A percentile compares a stretch with the other conserved stretches of the same genome.
Evolutionary conservation across 2,888 invertebrate species (phyloP).

Genomic region (Melitaea athalia): DNA sequence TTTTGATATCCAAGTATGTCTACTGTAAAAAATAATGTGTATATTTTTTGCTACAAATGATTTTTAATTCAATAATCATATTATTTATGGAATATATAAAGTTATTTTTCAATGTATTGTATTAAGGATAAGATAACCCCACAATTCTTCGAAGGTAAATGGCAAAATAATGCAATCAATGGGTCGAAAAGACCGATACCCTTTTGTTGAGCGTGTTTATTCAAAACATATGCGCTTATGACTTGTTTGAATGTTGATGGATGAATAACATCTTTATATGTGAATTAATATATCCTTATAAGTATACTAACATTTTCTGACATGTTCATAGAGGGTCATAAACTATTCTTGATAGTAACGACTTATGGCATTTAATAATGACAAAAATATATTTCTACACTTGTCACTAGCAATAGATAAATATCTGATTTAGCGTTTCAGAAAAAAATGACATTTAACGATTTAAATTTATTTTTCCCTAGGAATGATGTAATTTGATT

Average conservation of each 20-base stretch:
- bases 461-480: no score
- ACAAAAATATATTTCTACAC: no score
- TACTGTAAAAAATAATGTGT: no score
- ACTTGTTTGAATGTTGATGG: slow-evolving; percentile 1
- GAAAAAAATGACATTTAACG: no score
- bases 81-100: neutral
- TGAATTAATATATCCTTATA: neutral
- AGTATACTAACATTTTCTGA: neutral
- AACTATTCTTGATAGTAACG: no score
- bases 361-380: no score
- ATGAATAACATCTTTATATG: neutral
- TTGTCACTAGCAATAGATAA: no score
- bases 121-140: slow-evolving; percentile 3
- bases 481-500: no score
- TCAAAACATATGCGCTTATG: slow-evolving; percentile 16
- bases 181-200: slow-evolving; percentile 35
- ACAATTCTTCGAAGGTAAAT: slow-evolving; percentile 11
- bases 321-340: neutral
- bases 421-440: no score
- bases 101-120: neutral
- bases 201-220: slow-evolving; percentile 20
- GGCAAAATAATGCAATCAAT: slow-evolving; percentile 31
- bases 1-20: no score
- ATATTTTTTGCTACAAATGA: no score
- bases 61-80: no score